Conservation (phyloP, 1,140 invertebrate genomes). For the Samia ricini region DNA sequence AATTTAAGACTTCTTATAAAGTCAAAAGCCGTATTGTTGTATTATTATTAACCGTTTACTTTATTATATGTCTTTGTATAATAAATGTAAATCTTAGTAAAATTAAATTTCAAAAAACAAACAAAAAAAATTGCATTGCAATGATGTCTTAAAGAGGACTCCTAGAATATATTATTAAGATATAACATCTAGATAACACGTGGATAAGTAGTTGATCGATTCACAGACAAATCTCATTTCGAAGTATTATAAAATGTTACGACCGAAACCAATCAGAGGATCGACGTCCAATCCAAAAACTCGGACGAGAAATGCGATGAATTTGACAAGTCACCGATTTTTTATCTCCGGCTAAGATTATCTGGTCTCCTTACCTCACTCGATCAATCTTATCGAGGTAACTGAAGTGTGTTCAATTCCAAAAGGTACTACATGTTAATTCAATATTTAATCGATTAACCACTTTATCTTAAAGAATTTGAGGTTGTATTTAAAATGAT, state of each 20-base stretch:
- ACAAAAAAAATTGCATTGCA: background rate
- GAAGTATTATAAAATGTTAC: slow-evolving; percentile 11
- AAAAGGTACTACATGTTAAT: background rate
- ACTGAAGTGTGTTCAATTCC: slow-evolving; percentile 33
- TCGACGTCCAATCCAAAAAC: slow-evolving; percentile 44
- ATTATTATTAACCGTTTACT: too few relatives aligned
- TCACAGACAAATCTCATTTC: background rate
- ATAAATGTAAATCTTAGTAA: too few relatives aligned
- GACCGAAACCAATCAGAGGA: slow-evolving; percentile 45
- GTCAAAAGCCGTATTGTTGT: too few relatives aligned
- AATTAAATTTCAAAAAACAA: too few relatives aligned
- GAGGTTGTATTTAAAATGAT: slow-evolving; percentile 22
- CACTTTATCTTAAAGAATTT: slow-evolving; percentile 14
- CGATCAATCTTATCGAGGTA: slow-evolving; percentile 74
- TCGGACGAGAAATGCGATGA: slow-evolving; percentile 64
- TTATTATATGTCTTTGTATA: too few relatives aligned
- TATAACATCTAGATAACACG: background rate
- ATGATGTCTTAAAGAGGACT: background rate
- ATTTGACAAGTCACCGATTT: slow-evolving; percentile 76
- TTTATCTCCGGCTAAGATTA: slow-evolving; percentile 64
- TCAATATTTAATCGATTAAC: slow-evolving; percentile 5
- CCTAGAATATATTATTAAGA: background rate
- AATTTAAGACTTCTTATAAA: too few relatives aligned
- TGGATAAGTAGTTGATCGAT: background rate
- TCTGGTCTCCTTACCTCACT: slow-evolving; percentile 72